phyloP scores from a whole-genome alignment of 2,888 invertebrate genomes.

The Leptopilina myrica region DNA sequence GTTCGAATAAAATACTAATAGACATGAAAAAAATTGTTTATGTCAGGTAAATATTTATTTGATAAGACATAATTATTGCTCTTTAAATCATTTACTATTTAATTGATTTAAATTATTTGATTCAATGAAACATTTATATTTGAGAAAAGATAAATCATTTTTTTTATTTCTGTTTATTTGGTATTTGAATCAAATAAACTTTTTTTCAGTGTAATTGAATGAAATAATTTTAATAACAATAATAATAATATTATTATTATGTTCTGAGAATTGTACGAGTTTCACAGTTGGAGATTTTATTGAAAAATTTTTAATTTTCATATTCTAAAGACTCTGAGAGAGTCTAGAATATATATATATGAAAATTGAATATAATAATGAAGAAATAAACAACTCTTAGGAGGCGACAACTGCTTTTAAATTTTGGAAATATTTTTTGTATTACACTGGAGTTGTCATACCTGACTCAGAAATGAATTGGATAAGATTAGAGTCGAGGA shows the following conservation, averaged over 20 bases:
- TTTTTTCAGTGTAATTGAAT: not conserved
- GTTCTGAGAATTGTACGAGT: too few relatives aligned
- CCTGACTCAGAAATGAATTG: slow-evolving; percentile 1
- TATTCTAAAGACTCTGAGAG: not conserved
- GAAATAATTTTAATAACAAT: not conserved
- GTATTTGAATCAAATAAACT: too few relatives aligned
- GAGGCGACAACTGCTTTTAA: not conserved
- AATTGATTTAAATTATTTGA: too few relatives aligned
- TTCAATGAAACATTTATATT: too few relatives aligned
- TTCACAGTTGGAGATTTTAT: not conserved
- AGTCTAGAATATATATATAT: not conserved
- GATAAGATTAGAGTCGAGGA: not conserved
- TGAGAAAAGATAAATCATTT: too few relatives aligned
- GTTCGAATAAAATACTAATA: too few relatives aligned
- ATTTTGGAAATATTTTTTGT: not conserved
- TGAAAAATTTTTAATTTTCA: not conserved
- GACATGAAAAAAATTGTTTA: too few relatives aligned
- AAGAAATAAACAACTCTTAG: not conserved
- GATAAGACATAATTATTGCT: too few relatives aligned
- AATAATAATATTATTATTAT: not conserved
- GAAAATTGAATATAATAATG: not conserved
- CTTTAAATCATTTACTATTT: too few relatives aligned
- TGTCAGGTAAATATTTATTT: too few relatives aligned
- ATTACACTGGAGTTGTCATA: not conserved
- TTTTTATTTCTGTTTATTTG: too few relatives aligned